Conservation (phyloP, 2,888 invertebrate species). For the Cinara cedri region DNA sequence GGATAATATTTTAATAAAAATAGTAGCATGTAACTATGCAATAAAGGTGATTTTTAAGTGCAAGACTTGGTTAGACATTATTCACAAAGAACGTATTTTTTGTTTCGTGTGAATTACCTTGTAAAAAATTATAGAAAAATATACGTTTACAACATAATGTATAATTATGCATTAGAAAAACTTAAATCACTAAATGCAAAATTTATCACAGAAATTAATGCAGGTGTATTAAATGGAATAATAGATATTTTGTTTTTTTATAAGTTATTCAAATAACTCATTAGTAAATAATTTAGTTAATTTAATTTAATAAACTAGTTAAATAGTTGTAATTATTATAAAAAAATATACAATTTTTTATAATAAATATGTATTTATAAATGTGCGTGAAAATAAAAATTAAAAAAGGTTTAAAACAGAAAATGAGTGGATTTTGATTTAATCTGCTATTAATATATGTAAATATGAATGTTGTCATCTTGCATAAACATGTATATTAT, state of each 20-base stretch:
- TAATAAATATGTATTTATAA: no score
- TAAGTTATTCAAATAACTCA: no score
- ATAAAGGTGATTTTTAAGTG: background rate
- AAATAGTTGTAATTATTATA: no score
- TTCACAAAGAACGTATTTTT: background rate
- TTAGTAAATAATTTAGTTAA: no score
- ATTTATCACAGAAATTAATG: background rate
- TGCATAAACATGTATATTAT: slow-evolving; percentile 4
- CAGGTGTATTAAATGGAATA: background rate
- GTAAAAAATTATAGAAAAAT: background rate
- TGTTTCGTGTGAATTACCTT: background rate
- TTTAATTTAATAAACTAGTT: no score
- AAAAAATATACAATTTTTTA: no score
- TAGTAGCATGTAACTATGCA: background rate
- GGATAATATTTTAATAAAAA: background rate
- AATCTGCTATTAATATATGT: background rate
- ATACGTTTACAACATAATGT: background rate
- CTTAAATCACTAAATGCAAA: background rate
- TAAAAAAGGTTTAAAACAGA: background rate
- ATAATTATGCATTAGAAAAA: background rate
- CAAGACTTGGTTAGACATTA: background rate
- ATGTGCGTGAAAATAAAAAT: no score
- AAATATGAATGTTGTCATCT: background rate
- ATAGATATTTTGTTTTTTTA: background rate
- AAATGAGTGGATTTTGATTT: slow-evolving; percentile 2